Base-by-base conservation (phyloP, 2,113 vertebrate species). In the Pygoscelis adeliae region DNA sequence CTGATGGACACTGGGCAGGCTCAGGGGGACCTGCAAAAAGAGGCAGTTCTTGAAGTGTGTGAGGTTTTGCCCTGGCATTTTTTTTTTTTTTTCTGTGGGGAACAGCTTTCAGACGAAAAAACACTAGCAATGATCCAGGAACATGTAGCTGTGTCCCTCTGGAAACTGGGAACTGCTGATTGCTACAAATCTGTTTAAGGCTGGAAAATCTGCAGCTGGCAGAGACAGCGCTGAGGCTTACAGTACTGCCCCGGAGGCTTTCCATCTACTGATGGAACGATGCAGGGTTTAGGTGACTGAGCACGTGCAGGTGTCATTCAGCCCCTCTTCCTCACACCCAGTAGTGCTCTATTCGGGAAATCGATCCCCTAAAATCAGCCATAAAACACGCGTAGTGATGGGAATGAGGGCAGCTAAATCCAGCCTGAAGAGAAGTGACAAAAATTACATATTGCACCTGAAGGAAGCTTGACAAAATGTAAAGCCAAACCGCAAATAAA, bases 101-200 rank as follows among this genome's bases (percentile, higher is more conserved):
- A 63, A 93, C 49, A 79, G 69, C 34, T 87, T 94, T 95, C 69
- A 59, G 65, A 71, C 40, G 13, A 79, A 40, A 42, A 72, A 92
- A 83, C 44, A 9, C 36, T 3, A 82, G 47, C 73, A 71, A 29
- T 2, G 7, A 82, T 76, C 74, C 53, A 77, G 73, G 87, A 79
- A 80, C 74, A 42, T 2, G 78, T 76, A 83, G 61, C 89, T 94
- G 44, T 82, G 53, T 87, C 96, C 89, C 87, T 91, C 55, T 94
- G 97, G 93, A 96, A 96, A 78, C 26, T 22, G 86, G 86, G 90
- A 93, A 86, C 91, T 94, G 96, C 93, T 96, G 93, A 95, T 93
- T 87, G 87, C 49, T 90, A 90, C 92, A 88, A 93, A 95, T 93
- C 78, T 93, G 89, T 91, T 76, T 14, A 25, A 95, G 70, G 77